phyloP scores from a whole-genome alignment of 2,797 vertebrate genomes.

The Chanos chanos region DNA sequence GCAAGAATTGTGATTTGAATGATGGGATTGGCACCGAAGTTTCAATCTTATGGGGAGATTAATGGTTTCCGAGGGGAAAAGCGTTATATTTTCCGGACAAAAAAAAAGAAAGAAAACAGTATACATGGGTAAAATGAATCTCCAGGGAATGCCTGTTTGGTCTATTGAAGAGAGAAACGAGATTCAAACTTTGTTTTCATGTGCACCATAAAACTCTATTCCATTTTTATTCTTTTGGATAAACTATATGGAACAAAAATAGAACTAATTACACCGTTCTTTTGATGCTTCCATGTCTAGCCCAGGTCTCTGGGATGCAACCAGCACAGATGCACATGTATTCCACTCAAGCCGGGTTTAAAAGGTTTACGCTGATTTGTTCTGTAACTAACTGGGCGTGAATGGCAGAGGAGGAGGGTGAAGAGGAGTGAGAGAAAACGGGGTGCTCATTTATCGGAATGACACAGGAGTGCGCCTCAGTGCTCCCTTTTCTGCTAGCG shows the following conservation, averaged over 20 bases:
- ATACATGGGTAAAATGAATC: neutral
- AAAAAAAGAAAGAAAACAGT: neutral
- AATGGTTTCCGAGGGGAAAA: too few species aligned
- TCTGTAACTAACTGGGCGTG: conserved; percentile 7
- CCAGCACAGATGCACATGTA: too few species aligned
- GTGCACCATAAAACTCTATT: neutral
- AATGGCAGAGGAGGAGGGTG: conserved; percentile 65
- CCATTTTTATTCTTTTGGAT: neutral
- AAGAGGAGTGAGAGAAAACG: conserved; percentile 77
- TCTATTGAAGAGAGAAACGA: neutral
- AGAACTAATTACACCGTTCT: neutral
- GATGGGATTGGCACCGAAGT: too few species aligned
- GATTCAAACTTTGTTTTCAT: too few species aligned
- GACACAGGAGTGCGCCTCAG: conserved; percentile 82
- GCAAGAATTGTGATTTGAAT: too few species aligned
- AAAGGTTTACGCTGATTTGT: neutral
- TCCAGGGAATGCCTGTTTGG: neutral
- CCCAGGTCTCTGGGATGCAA: too few species aligned
- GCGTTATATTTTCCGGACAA: neutral
- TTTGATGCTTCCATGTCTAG: too few species aligned
- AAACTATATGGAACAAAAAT: neutral
- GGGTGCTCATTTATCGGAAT: conserved; percentile 83
- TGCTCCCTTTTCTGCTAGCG: conserved; percentile 79
- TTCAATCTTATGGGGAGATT: too few species aligned
- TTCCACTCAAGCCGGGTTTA: neutral